These are phyloP conservation scores for Creontiades dilutus DNA, from an alignment of 2,888 invertebrate genomes.

Conservation along the genomic window DNA sequence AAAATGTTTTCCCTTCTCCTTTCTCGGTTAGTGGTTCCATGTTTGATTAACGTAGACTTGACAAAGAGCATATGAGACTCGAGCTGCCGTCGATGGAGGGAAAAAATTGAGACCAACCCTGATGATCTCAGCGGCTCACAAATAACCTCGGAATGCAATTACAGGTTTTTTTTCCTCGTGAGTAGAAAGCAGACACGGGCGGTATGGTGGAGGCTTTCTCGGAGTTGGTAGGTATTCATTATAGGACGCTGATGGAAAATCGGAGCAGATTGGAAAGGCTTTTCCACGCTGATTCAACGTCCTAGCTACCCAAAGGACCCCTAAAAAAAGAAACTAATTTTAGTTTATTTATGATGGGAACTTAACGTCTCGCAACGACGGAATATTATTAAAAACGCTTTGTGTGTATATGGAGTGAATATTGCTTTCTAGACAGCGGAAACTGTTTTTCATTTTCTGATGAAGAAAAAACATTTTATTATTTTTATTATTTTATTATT, in stretches of 20 bases:
- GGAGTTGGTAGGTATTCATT: conserved; percentile 34
- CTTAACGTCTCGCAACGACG: too few relatives aligned
- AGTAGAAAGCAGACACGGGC: neutral
- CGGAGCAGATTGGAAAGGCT: conserved; percentile 7
- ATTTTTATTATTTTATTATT: too few relatives aligned
- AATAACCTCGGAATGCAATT: conserved; percentile 50
- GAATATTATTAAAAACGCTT: too few relatives aligned
- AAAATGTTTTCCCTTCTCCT: too few relatives aligned
- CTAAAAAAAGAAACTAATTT: neutral
- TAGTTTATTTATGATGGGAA: too few relatives aligned
- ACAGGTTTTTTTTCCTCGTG: conserved; percentile 2
- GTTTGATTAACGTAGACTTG: neutral
- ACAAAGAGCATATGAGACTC: neutral
- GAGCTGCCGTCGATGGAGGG: neutral
- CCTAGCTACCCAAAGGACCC: neutral
- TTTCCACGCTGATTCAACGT: conserved; percentile 1
- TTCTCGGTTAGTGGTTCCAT: neutral
- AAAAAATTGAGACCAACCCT: neutral
- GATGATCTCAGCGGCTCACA: conserved; percentile 28
- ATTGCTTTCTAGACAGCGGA: too few relatives aligned
- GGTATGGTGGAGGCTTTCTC: conserved; percentile 13
- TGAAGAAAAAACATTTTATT: too few relatives aligned
- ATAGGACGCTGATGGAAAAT: conserved; percentile 28
- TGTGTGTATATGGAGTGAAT: too few relatives aligned
- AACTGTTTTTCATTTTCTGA: too few relatives aligned